Percentiles rank a stretch among this genome's conserved stretches.
These are phyloP conservation scores for Eupithecia abbreviata DNA, from an alignment of 2,888 invertebrate species.

Conservation along the genomic window DNA sequence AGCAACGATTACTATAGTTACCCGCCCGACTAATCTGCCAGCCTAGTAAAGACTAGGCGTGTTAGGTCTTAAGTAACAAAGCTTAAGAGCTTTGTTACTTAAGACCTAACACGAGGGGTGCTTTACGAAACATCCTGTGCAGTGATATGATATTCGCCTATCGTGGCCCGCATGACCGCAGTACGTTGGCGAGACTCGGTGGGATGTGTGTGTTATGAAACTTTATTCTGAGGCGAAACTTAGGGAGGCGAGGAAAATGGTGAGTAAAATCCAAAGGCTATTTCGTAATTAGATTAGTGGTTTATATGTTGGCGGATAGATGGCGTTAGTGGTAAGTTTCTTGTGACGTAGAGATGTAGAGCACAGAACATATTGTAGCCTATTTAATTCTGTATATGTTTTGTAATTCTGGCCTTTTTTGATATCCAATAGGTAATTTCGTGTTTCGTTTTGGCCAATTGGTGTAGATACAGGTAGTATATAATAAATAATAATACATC, in stretches of 20 bases:
- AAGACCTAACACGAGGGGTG: constrained; percentile 3
- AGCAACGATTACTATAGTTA: neutral
- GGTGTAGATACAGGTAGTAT: too few relatives aligned
- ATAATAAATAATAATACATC: too few relatives aligned
- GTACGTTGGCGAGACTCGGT: constrained; percentile 60
- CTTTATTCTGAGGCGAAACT: neutral
- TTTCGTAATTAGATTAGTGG: neutral
- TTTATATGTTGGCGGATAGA: constrained; percentile 29
- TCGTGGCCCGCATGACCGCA: constrained; percentile 62
- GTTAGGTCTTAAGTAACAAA: too few relatives aligned
- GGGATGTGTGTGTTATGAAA: constrained; percentile 47
- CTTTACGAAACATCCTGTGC: constrained; percentile 24
- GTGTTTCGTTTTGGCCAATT: too few relatives aligned
- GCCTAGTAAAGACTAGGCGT: neutral
- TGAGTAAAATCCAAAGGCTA: constrained; percentile 50
- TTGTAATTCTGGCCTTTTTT: too few relatives aligned
- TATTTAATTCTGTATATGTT: too few relatives aligned
- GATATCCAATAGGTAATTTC: too few relatives aligned
- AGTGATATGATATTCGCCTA: constrained; percentile 48
- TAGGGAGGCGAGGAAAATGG: constrained; percentile 54
- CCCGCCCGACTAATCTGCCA: neutral
- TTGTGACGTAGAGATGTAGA: neutral
- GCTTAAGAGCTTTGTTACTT: neutral
- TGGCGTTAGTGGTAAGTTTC: constrained; percentile 24
- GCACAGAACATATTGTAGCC: neutral